Conservation (phyloP, 1,140 invertebrate genomes). For the Leptopilina boulardi region DNA sequence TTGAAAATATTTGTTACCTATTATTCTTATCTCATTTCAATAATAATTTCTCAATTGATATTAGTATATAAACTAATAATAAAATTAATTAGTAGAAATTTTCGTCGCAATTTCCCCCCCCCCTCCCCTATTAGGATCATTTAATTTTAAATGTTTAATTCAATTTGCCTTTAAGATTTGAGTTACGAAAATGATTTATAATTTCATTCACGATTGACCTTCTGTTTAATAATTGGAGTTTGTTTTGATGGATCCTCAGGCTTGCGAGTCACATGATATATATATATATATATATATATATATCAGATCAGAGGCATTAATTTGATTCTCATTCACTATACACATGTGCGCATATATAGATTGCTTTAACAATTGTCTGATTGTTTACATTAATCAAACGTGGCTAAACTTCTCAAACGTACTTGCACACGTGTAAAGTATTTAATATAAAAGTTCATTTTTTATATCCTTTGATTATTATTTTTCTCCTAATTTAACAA, state of each 20-base stretch:
- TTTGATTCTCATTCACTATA: conserved; percentile 12
- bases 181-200: conserved; percentile 11
- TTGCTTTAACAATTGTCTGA: conserved; percentile 22
- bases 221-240: conserved; percentile 20
- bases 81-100: background rate
- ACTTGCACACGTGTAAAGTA: conserved; percentile 14
- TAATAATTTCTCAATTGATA: background rate
- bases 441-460: background rate
- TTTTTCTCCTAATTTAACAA: background rate
- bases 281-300: too few relatives aligned
- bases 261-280: conserved; percentile 11
- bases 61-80: background rate
- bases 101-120: background rate
- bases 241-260: conserved; percentile 20
- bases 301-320: conserved; percentile 4
- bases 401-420: background rate
- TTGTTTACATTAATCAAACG: conserved; percentile 8
- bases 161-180: background rate
- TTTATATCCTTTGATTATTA: background rate
- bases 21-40: too few relatives aligned
- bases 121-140: too few relatives aligned
- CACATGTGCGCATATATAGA: background rate
- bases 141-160: conserved; percentile 1
- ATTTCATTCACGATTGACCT: conserved; percentile 21
- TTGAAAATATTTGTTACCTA: too few relatives aligned